Evolutionary conservation across 1,140 invertebrate genomes (phyloP).

Genomic region (Copidosoma floridanum): DNA sequence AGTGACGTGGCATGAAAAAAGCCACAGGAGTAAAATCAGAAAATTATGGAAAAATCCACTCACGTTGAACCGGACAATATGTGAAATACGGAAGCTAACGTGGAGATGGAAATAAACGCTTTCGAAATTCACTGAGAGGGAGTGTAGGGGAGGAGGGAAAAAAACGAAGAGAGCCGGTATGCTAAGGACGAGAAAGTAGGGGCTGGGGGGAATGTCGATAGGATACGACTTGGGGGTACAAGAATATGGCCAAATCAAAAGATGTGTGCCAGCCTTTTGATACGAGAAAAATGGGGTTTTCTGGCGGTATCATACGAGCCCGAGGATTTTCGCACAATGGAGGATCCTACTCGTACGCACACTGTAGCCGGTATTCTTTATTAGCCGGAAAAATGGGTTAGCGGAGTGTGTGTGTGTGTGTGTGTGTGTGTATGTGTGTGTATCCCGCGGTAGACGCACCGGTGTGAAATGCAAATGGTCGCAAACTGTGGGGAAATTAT

Average conservation of each 20-base stretch:
- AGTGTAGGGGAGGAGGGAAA: background rate
- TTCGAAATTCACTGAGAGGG: too few species aligned
- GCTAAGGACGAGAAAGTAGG: background rate
- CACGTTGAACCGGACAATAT: too few species aligned
- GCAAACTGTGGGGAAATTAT: conserved; percentile 1
- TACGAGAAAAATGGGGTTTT: background rate
- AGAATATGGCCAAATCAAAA: conserved; percentile 10
- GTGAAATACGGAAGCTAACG: too few species aligned
- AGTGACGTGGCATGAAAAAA: too few species aligned
- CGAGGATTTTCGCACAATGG: too few species aligned
- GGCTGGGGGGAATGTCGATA: background rate
- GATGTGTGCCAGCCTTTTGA: background rate
- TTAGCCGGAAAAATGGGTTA: conserved; percentile 9
- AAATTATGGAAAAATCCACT: too few species aligned
- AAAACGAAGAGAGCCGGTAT: background rate
- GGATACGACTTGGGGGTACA: conserved; percentile 3
- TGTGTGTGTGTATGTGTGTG: background rate
- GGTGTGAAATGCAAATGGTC: background rate
- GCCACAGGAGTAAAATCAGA: too few species aligned
- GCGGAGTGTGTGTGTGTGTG: background rate
- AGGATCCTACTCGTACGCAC: too few species aligned
- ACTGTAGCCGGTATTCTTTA: conserved; percentile 2
- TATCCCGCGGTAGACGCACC: too few species aligned
- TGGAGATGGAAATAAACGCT: too few species aligned
- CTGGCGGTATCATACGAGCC: background rate